A percentile compares a stretch with the other conserved stretches of the same genome.
These are phyloP conservation scores for Megalopta genalis DNA, from an alignment of 1,140 invertebrate genomes.

Conservation along the genomic window DNA sequence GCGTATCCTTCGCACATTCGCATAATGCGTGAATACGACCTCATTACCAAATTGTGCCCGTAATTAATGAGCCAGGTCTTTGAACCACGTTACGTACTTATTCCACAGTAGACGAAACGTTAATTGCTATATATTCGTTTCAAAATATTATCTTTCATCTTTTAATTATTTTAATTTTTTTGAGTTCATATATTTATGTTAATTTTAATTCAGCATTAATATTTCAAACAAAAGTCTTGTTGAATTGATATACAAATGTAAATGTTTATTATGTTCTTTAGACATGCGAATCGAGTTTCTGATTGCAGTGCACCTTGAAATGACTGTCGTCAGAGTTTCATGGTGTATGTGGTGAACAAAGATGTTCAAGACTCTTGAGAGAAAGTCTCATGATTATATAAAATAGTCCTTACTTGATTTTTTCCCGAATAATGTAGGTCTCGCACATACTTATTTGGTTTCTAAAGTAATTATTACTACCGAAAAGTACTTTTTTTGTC, in stretches of 20 bases:
- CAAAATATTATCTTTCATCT: neutral
- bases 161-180: too few relatives aligned
- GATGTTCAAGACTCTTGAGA: neutral
- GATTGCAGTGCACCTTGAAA: neutral
- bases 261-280: neutral
- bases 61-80: neutral
- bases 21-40: neutral
- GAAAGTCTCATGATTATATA: conserved; percentile 3
- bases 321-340: conserved; percentile 12
- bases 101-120: neutral
- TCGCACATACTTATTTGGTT: neutral
- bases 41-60: neutral
- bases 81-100: neutral
- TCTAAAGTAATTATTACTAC: neutral
- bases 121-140: neutral
- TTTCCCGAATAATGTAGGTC: neutral
- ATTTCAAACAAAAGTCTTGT: neutral
- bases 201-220: neutral
- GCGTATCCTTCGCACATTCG: neutral
- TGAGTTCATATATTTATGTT: too few relatives aligned
- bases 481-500: neutral
- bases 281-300: neutral
- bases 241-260: neutral
- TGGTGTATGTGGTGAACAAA: neutral
- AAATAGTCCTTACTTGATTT: neutral